Evolutionary conservation across 53 echinoderm and acorn worm genomes (phyloP).

Genomic region (Actinopyga echinites): DNA sequence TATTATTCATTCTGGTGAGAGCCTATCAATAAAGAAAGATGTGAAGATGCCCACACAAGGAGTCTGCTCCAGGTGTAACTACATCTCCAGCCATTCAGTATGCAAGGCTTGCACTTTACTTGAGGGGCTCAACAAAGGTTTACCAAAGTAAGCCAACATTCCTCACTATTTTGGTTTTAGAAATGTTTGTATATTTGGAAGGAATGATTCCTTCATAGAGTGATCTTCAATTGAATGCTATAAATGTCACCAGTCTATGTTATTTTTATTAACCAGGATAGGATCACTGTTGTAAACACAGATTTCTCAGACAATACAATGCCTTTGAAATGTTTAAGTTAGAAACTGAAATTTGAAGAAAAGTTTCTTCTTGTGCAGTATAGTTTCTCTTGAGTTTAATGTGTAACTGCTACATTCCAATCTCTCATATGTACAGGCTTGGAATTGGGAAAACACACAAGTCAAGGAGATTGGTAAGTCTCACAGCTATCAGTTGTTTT

Average conservation of each 20-base stretch:
- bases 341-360: too few species aligned
- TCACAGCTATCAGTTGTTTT: not conserved
- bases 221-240: too few species aligned
- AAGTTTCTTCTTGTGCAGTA: too few species aligned
- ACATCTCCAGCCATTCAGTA: constrained; percentile 88
- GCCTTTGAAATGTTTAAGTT: too few species aligned
- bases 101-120: constrained; percentile 92
- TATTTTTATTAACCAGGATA: too few species aligned
- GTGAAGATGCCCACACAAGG: constrained; percentile 96
- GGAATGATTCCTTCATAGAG: too few species aligned
- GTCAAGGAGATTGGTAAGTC: constrained; percentile 75
- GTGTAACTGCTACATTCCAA: not conserved
- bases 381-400: too few species aligned
- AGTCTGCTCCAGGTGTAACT: constrained; percentile 73
- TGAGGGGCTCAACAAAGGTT: constrained; percentile 91
- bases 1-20: constrained; percentile 98
- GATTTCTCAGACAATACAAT: not conserved
- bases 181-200: too few species aligned
- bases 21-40: constrained; percentile 88
- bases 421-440: constrained; percentile 47
- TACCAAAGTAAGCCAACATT: constrained; percentile 80
- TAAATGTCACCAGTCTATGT: too few species aligned
- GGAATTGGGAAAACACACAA: constrained; percentile 91
- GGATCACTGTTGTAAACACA: too few species aligned
- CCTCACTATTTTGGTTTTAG: too few species aligned